phyloP scores from a whole-genome alignment of 1,140 invertebrate genomes.

The Trissolcus basalis region DNA sequence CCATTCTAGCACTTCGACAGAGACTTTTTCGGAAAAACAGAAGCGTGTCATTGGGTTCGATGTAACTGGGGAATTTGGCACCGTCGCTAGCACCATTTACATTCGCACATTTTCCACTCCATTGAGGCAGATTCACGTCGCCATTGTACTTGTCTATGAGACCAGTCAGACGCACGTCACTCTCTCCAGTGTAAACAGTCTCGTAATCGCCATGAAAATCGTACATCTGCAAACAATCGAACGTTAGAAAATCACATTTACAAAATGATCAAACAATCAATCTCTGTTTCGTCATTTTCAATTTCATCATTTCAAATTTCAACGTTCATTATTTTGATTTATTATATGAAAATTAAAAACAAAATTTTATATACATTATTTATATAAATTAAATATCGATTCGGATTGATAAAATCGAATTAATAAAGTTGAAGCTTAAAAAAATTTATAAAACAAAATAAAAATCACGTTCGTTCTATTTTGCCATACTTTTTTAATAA shows the following conservation, averaged over 20 bases:
- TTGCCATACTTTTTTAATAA: too few species aligned
- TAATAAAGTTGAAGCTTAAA: too few species aligned
- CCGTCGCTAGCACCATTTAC: conserved; percentile 89
- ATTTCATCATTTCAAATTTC: too few species aligned
- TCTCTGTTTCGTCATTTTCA: background rate
- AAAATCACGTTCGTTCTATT: too few species aligned
- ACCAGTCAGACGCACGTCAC: conserved; percentile 79
- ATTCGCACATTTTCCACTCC: conserved; percentile 85
- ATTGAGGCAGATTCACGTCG: conserved; percentile 83
- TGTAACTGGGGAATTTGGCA: conserved; percentile 86
- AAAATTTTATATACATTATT: too few species aligned
- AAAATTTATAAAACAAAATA: too few species aligned
- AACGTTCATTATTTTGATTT: too few species aligned
- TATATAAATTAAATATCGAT: too few species aligned
- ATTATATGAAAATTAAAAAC: too few species aligned
- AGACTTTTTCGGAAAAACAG: conserved; percentile 89
- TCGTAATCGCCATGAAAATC: conserved; percentile 87
- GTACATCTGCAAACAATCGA: conserved; percentile 83
- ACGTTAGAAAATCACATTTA: conserved; percentile 1
- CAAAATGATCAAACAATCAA: background rate
- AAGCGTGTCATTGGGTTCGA: conserved; percentile 81
- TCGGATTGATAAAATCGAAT: too few species aligned
- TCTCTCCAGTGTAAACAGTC: conserved; percentile 86
- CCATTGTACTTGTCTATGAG: conserved; percentile 87
- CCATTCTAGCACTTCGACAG: conserved; percentile 84